These are phyloP conservation scores for Sphyrna mokarran DNA, from an alignment of 2,113 vertebrate species.

Conservation along the genomic window DNA sequence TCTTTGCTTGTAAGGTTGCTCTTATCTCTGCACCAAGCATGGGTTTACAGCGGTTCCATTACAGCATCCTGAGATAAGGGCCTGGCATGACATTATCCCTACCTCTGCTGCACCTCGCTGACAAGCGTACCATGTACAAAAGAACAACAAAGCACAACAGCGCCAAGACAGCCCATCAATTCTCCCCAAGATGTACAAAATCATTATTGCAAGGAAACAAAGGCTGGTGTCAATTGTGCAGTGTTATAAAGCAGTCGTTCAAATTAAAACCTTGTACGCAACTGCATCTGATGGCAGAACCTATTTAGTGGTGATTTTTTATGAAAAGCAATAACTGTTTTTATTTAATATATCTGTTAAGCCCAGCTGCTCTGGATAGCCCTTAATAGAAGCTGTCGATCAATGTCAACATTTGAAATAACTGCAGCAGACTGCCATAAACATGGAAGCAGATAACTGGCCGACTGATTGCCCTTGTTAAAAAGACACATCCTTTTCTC, in stretches of 20 bases:
- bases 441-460: constrained; percentile 82
- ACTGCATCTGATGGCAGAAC: constrained; percentile 84
- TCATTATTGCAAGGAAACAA: constrained; percentile 81
- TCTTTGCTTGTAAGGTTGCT: constrained; percentile 58
- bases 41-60: constrained; percentile 68
- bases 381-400: constrained; percentile 98
- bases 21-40: constrained; percentile 78
- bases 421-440: constrained; percentile 84
- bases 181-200: constrained; percentile 80
- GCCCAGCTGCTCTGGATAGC: constrained; percentile 81
- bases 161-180: constrained; percentile 84
- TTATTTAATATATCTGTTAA: constrained; percentile 97
- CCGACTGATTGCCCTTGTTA: constrained; percentile 74
- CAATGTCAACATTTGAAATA: constrained; percentile 83
- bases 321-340: constrained; percentile 93
- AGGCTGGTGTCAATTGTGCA: constrained; percentile 78
- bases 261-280: constrained; percentile 98
- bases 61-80: constrained; percentile 80
- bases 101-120: constrained; percentile 62
- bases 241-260: constrained; percentile 82
- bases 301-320: constrained; percentile 93
- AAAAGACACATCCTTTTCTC: constrained; percentile 40
- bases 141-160: constrained; percentile 63
- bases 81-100: constrained; percentile 72
- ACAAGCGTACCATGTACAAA: constrained; percentile 71